Conservation (phyloP, 2,888 invertebrate species). For the Carcina quercana region DNA sequence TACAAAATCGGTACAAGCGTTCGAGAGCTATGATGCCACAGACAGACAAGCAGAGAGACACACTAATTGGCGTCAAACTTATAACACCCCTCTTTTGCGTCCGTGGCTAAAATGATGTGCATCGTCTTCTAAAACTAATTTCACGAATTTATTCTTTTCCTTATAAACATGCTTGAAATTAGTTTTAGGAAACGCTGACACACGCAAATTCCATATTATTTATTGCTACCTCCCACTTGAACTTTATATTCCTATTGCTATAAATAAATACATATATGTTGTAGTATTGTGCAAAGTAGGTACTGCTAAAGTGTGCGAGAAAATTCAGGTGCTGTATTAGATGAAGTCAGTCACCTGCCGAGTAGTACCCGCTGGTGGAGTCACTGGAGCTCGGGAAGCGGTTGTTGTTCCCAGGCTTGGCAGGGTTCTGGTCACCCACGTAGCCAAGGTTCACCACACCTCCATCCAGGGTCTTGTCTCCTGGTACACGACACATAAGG, state of each 20-base stretch:
- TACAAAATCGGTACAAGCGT: no score
- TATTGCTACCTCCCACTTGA: no score
- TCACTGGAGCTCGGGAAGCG: constrained; percentile 67
- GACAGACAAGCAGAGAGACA: no score
- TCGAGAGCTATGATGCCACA: no score
- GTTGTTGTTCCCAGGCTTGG: constrained; percentile 38
- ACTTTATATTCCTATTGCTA: not conserved
- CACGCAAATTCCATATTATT: no score
- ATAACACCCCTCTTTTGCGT: no score
- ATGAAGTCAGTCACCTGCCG: constrained; percentile 40
- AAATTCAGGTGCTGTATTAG: not conserved
- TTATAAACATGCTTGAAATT: no score
- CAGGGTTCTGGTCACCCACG: constrained; percentile 70
- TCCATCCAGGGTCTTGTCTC: constrained; percentile 75
- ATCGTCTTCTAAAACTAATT: no score
- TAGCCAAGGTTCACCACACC: constrained; percentile 84
- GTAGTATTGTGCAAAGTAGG: not conserved
- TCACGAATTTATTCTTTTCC: no score
- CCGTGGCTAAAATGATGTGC: no score
- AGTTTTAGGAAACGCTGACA: no score
- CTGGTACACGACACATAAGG: constrained; percentile 20
- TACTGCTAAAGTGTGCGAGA: not conserved
- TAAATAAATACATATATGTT: not conserved
- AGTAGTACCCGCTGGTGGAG: constrained; percentile 75
- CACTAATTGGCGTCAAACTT: no score